Evolutionary conservation across 2,888 invertebrate species (phyloP), one percentile per base, ranked within the genome.

Genomic region (Flabesymbios commensalis): DNA sequence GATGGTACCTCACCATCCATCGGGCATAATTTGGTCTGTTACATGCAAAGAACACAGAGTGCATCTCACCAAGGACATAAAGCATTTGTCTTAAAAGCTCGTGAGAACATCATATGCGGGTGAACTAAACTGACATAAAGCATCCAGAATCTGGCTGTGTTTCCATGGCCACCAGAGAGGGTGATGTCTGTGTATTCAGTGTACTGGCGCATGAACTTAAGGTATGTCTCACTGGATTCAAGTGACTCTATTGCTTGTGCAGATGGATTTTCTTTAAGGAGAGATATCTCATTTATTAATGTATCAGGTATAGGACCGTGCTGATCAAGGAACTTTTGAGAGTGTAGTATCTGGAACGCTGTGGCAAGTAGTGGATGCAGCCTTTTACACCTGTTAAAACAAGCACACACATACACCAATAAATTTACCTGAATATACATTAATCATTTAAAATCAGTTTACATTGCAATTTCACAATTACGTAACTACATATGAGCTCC

Each of bases 281-380:
- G 22, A 10, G 7, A 5, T 7, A 49, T 22, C 45, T 45, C 17
- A 19, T 10, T 45, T 7, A 19, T 22, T 14, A 22, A 10, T 22
- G 17, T 19, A 7, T 10, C 45, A 26, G 29, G 10, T 24, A 17
- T 19, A 7, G 7, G 10, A 22, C 22, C 45, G 7, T 7, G 7
- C 22, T 7, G 10, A 19, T 10, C 49, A 7, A 65, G 56, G 41
- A 64, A 70, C 19, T n/a, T 28, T 22, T 54, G 39, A 36, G 65
- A 65, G 43, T 70, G 69, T 14, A 67, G 61, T n/a, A 26, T 48
- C 39, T 52, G 52, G 28, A 70, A 57, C 26, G 68, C 64, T n/a
- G 49, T 52, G 2, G 53, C 59, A 2, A 70, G 45, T 2, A 71
- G 17, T 29, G 63, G 64, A 45, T 70, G 70, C 2, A 71, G 29